These are phyloP conservation scores for Cataglyphis altisquamis DNA, from an alignment of 2,888 invertebrate species.

Conservation along the genomic window DNA sequence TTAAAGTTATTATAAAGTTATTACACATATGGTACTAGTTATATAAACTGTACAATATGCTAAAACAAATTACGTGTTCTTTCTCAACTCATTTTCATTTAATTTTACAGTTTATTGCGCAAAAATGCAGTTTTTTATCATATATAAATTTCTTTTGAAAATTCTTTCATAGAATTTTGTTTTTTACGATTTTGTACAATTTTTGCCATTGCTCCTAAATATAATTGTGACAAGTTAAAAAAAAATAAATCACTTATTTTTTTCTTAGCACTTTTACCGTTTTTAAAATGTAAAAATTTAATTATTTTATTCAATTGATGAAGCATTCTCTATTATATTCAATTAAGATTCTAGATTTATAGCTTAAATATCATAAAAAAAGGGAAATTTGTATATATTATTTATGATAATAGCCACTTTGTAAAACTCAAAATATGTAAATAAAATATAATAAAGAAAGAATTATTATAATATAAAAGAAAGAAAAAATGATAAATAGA, in stretches of 20 bases:
- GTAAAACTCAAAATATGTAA: constrained; percentile 27
- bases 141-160: constrained; percentile 36
- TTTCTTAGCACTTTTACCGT: neutral
- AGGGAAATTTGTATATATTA: neutral
- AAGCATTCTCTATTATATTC: constrained; percentile 14
- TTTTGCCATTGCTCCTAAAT: constrained; percentile 1
- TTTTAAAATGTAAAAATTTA: constrained; percentile 25
- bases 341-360: constrained; percentile 22
- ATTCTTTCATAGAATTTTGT: constrained; percentile 26
- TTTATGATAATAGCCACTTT: constrained; percentile 8
- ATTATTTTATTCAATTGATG: neutral
- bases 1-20: constrained; percentile 58
- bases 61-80: constrained; percentile 19
- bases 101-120: constrained; percentile 37
- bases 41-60: constrained; percentile 66
- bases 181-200: constrained; percentile 29
- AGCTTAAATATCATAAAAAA: constrained; percentile 3
- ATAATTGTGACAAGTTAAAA: constrained; percentile 14
- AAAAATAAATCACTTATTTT: neutral
- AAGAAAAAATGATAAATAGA: constrained; percentile 11
- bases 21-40: constrained; percentile 40
- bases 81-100: neutral
- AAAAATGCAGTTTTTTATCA: constrained; percentile 12
- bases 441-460: constrained; percentile 20
- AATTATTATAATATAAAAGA: neutral